Percentiles rank a stretch among this genome's conserved stretches.
Conservation (phyloP, 1,140 invertebrate genomes). For the Campoletis sonorensis region DNA sequence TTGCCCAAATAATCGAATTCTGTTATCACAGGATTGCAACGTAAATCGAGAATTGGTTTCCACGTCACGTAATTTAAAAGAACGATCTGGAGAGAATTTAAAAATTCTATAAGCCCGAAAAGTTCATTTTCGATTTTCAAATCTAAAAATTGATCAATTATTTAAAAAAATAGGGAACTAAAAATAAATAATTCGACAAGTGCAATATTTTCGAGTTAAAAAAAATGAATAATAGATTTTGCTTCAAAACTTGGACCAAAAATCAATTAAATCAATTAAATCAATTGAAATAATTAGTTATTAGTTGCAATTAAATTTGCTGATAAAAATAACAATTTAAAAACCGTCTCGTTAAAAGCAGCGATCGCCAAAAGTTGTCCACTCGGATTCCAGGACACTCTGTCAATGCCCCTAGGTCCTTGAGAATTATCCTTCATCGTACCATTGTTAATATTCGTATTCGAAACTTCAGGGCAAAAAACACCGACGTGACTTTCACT, state of each 20-base stretch:
- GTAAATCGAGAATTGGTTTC: conserved; percentile 67
- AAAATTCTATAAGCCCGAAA: conserved; percentile 30
- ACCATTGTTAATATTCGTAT: conserved; percentile 11
- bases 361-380: conserved; percentile 71
- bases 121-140: too few species aligned
- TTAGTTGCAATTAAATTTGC: neutral
- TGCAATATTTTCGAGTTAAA: too few species aligned
- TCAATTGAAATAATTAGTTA: too few species aligned
- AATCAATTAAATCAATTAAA: too few species aligned
- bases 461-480: conserved; percentile 62
- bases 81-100: conserved; percentile 60
- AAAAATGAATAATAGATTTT: neutral
- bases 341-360: conserved; percentile 72
- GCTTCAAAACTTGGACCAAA: too few species aligned
- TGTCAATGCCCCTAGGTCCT: conserved; percentile 66
- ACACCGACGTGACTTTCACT: conserved; percentile 67
- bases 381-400: conserved; percentile 69
- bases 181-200: too few species aligned
- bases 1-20: conserved; percentile 67
- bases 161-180: too few species aligned
- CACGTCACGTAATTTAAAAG: conserved; percentile 72
- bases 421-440: conserved; percentile 50
- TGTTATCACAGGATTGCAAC: conserved; percentile 68
- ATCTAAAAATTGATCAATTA: too few species aligned
- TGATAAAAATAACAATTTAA: neutral